phyloP scores from a whole-genome alignment of 2,888 invertebrate genomes.

The Nephrocerus scutellatus region DNA sequence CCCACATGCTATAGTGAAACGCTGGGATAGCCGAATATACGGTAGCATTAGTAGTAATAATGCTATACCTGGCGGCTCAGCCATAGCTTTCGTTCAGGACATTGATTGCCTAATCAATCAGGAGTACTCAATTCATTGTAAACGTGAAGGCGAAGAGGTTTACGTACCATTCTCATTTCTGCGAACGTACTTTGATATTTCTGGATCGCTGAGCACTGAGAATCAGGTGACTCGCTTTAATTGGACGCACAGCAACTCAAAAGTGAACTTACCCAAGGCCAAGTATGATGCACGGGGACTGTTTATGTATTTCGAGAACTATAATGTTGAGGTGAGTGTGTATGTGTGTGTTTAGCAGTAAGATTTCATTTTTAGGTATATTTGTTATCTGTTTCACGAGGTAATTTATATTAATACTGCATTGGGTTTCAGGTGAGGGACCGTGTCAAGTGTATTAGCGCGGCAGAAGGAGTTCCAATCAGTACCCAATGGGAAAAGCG shows the following conservation, averaged over 20 bases:
- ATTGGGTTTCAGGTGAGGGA: slow-evolving; percentile 56
- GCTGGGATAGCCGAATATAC: slow-evolving; percentile 34
- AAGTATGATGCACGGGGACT: slow-evolving; percentile 85
- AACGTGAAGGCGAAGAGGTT: slow-evolving; percentile 76
- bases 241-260: slow-evolving; percentile 92
- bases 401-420: background rate
- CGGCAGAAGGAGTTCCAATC: slow-evolving; percentile 86
- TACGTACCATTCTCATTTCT: slow-evolving; percentile 89
- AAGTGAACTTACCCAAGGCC: slow-evolving; percentile 79
- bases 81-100: slow-evolving; percentile 47
- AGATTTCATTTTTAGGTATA: background rate
- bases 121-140: slow-evolving; percentile 72
- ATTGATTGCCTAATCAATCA: slow-evolving; percentile 86
- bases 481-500: slow-evolving; percentile 95
- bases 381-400: background rate
- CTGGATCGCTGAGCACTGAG: slow-evolving; percentile 62
- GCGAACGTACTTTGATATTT: slow-evolving; percentile 90
- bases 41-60: slow-evolving; percentile 1
- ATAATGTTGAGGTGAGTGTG: slow-evolving; percentile 76
- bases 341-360: background rate
- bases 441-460: slow-evolving; percentile 93
- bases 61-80: slow-evolving; percentile 5
- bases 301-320: slow-evolving; percentile 95
- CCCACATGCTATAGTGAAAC: slow-evolving; percentile 37
- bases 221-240: slow-evolving; percentile 67